Evolutionary conservation across 2,888 invertebrate species (phyloP).

Genomic region (Quadroppia sp.): DNA sequence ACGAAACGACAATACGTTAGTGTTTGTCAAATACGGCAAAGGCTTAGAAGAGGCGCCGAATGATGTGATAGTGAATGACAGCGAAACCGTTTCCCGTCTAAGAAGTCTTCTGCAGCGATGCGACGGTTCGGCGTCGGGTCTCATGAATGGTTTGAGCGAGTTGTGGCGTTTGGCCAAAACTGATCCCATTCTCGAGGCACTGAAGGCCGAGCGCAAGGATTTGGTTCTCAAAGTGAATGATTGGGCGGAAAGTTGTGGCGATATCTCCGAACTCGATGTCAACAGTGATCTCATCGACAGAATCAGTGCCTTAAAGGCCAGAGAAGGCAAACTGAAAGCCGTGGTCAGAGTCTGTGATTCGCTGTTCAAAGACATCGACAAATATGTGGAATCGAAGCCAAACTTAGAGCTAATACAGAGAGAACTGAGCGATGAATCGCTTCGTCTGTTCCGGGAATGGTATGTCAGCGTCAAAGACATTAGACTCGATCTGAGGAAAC

Average conservation of each 20-base stretch:
- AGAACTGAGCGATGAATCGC: conserved; percentile 37
- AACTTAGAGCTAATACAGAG: conserved; percentile 21
- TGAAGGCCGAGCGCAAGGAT: conserved; percentile 16
- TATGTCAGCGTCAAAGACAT: conserved; percentile 3
- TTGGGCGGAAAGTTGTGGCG: conserved; percentile 37
- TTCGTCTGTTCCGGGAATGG: conserved; percentile 36
- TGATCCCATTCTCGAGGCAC: not conserved
- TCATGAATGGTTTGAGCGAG: conserved; percentile 30
- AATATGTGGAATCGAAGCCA: conserved; percentile 9
- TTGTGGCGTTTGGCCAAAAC: conserved; percentile 26
- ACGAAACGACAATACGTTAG: not conserved
- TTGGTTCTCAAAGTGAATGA: conserved; percentile 28
- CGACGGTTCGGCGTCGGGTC: conserved; percentile 14
- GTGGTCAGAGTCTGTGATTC: conserved; percentile 39
- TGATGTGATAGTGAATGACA: conserved; percentile 14
- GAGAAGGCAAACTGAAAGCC: conserved; percentile 39
- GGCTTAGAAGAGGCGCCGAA: not conserved
- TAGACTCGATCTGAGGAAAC: conserved; percentile 33
- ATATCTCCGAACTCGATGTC: not conserved
- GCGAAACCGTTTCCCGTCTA: not conserved
- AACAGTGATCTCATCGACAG: conserved; percentile 2
- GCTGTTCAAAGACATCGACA: conserved; percentile 23
- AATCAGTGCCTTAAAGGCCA: conserved; percentile 35
- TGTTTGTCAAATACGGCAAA: conserved; percentile 13
- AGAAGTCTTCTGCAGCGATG: not conserved